These are phyloP conservation scores for Danio albolineatus DNA, from an alignment of 2,797 vertebrate species.

Conservation along the genomic window DNA sequence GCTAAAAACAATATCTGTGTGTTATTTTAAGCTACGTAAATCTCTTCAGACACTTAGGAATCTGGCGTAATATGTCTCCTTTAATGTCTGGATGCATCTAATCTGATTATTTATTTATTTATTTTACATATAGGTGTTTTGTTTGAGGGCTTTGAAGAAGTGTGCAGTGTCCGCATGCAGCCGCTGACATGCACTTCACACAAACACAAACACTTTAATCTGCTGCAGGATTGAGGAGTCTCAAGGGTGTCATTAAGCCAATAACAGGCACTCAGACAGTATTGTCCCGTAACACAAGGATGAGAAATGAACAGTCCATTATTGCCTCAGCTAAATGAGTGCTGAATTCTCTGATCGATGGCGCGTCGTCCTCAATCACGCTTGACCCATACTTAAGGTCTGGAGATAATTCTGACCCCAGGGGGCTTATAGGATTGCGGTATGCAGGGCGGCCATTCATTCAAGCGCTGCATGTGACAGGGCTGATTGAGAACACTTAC, in stretches of 20 bases:
- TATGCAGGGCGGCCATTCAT: slow-evolving; percentile 11
- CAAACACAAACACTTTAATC: slow-evolving; percentile 40
- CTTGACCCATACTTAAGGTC: slow-evolving; percentile 42
- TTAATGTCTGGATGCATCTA: too few species aligned
- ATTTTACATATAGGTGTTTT: too few species aligned
- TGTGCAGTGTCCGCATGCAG: not conserved
- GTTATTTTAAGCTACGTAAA: too few species aligned
- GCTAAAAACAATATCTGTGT: too few species aligned
- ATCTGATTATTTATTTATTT: too few species aligned
- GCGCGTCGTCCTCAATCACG: slow-evolving; percentile 32
- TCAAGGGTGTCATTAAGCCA: slow-evolving; percentile 55
- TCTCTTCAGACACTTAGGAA: too few species aligned
- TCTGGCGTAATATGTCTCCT: too few species aligned
- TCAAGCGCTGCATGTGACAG: slow-evolving; percentile 10
- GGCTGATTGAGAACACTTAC: not conserved
- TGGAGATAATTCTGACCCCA: slow-evolving; percentile 33
- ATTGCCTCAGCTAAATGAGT: slow-evolving; percentile 37
- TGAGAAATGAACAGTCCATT: slow-evolving; percentile 40
- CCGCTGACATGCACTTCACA: slow-evolving; percentile 2
- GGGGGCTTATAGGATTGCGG: slow-evolving; percentile 35
- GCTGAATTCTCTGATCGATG: slow-evolving; percentile 41
- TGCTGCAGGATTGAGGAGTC: slow-evolving; percentile 42
- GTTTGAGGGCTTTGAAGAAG: too few species aligned
- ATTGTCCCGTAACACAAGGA: slow-evolving; percentile 31
- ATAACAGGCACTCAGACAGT: slow-evolving; percentile 43